Conservation (phyloP, 2,888 invertebrate genomes). For the Ochropleura leucogaster region DNA sequence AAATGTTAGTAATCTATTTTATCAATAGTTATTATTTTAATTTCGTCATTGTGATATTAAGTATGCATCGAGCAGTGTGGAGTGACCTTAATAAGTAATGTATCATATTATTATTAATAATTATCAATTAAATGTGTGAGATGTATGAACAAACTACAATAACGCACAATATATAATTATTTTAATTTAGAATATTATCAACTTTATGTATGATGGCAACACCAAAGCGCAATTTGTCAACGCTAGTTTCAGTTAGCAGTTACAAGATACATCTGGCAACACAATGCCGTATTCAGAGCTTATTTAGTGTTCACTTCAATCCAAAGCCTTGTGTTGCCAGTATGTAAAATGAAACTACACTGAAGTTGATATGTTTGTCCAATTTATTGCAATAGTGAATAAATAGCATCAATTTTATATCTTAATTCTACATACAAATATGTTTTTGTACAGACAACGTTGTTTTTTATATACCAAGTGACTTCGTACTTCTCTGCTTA, state of each 20-base stretch:
- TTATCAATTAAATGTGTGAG: not conserved
- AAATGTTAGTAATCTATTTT: constrained; percentile 20
- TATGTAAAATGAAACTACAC: not conserved
- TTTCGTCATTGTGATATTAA: constrained; percentile 52
- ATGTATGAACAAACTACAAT: constrained; percentile 27
- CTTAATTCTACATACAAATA: not conserved
- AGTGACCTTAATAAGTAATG: constrained; percentile 6
- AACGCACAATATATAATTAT: constrained; percentile 33
- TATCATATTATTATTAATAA: constrained; percentile 1
- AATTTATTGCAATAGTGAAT: constrained; percentile 12
- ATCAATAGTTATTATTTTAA: constrained; percentile 14
- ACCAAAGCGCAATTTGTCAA: not conserved
- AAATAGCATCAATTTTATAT: constrained; percentile 17
- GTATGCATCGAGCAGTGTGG: constrained; percentile 16
- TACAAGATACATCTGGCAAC: constrained; percentile 23
- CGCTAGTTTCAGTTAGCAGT: not conserved
- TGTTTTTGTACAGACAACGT: constrained; percentile 22
- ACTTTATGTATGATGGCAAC: constrained; percentile 7
- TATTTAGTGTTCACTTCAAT: constrained; percentile 5
- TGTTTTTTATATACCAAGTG: constrained; percentile 13
- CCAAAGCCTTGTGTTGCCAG: constrained; percentile 37
- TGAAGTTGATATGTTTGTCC: constrained; percentile 9
- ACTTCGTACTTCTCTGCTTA: not conserved
- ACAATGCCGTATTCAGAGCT: constrained; percentile 11
- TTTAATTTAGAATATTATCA: not conserved